Base-by-base conservation (phyloP, 2,888 invertebrate species). In the Adela reaumurella region DNA sequence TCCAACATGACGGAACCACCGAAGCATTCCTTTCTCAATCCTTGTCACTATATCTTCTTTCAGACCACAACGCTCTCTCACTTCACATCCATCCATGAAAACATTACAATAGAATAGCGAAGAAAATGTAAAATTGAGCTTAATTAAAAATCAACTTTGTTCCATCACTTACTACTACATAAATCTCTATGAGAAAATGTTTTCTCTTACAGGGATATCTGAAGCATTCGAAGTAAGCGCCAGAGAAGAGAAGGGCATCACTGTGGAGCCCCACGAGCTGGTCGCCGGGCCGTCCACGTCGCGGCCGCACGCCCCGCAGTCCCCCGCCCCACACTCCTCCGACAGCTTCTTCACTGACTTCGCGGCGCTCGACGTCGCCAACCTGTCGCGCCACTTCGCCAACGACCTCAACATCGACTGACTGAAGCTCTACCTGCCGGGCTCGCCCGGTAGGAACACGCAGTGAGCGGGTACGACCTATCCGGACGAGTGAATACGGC, bases 331-430 rank as follows among this genome's bases (percentile, higher is more conserved):
- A 0, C 62, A 66, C 8, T n/a, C n/a, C n/a, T n/a, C n/a, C n/a
- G n/a, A n/a, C n/a, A n/a, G n/a, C n/a, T 67, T 79, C 5, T 74
- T 80, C 64, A 74, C 70, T 0, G 79, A 79, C 55, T 76, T 80
- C 63, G 68, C 76, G 1, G 77, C 74, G 0, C 59, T 80, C 0
- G 78, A 79, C 48, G 77, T 80, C 1, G 69, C 74, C 2, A 76
- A 70, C 54, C 67, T 78, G 16, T 79, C 77, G 46, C 67, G 78
- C 18, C 78, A 79, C 49, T 77, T 77, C 64, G 68, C 77, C 1
- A 74, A 79, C 59, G 80, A 80, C 51, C 62, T 80, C 18, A 76
- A 69, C 53, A 74, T 80, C 49, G 80, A 80, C 73, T 80, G 80
- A 80, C 77, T 80, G 70, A 79, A 63, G 64, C 61, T 60, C 46